Base-by-base conservation (phyloP, 2,113 vertebrate species). In the Sialia sialis region DNA sequence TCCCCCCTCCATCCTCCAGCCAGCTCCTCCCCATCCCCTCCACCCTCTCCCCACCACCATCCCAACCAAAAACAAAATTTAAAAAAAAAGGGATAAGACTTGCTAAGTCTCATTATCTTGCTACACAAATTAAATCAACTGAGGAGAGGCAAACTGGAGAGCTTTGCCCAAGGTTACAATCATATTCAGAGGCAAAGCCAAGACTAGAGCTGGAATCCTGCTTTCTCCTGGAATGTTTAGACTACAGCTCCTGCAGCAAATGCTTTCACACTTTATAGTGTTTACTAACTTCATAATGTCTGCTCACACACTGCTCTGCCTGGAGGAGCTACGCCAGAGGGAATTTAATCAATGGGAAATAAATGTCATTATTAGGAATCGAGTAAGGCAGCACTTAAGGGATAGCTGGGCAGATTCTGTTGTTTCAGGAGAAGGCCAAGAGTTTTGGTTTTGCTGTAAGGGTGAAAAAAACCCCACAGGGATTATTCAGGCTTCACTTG, bases 211-310 rank as follows among this genome's bases (percentile, higher is more conserved):
- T 97, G 95, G 95, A 97, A 96, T 92, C 91, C 83, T 96, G 90
- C 94, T 96, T 95, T 89, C 95, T 94, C 94, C 94, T 97, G 89
- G 89, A 95, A 95, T 96, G 95, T 96, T 97, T 97, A 97, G 94
- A 95, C 96, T 97, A 78, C 93, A 97, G 92, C 93, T 97, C 95
- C 96, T 92, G 95, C 95, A 96, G 95, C 95, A 96, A 96, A 96
- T 95, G 95, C 86, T 96, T 96, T 97, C 95, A 89, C 96, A 95
- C 94, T 96, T 96, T 94, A 96, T 96, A 96, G 90, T 96, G 96
- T 95, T 96, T 96, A 96, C 96, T 96, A 95, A 96, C 96, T 96
- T 74, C 68, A 63, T 90, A 88, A 92, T 96, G 96, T 95, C 92
- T 96, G 95, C 90, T 96, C 92, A 54, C 88, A 86, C 25, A 19